phyloP scores from a whole-genome alignment of 2,888 invertebrate genomes.

The Anticlea derivata region DNA sequence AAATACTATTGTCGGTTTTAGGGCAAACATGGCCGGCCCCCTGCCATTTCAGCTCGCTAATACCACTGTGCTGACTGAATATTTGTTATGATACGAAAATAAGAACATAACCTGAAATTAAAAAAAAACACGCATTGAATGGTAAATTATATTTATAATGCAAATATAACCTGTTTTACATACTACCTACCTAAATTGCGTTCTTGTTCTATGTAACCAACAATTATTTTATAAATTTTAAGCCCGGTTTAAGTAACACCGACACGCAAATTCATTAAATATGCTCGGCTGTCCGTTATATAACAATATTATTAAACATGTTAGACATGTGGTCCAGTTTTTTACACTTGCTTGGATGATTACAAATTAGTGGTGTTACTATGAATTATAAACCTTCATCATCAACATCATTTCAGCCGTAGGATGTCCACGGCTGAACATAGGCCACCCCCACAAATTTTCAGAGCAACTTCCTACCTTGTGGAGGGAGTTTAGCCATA shows the following conservation, averaged over 20 bases:
- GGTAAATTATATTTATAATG: conserved; percentile 26
- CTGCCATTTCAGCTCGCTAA: too few relatives aligned
- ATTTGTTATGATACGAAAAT: too few relatives aligned
- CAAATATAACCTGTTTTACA: conserved; percentile 20
- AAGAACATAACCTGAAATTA: too few relatives aligned
- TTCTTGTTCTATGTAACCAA: conserved; percentile 20
- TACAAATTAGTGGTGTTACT: background rate
- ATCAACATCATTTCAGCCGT: too few relatives aligned
- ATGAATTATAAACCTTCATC: background rate
- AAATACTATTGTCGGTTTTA: too few relatives aligned
- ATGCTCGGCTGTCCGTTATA: conserved; percentile 26
- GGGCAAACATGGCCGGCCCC: too few relatives aligned
- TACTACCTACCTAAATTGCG: conserved; percentile 10
- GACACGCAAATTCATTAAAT: conserved; percentile 22
- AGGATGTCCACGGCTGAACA: too few relatives aligned
- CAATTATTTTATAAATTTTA: conserved; percentile 30
- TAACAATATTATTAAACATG: conserved; percentile 27
- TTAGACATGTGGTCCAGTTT: conserved; percentile 32
- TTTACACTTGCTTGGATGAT: conserved; percentile 6
- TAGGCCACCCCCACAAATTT: too few relatives aligned
- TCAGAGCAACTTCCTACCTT: too few relatives aligned
- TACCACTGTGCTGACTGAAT: too few relatives aligned
- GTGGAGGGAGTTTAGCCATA: too few relatives aligned
- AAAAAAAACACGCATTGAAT: too few relatives aligned
- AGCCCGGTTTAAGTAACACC: conserved; percentile 8